These are phyloP conservation scores for Anoura caudifer DNA, from an alignment of 2,113 vertebrate genomes.

Conservation along the genomic window DNA sequence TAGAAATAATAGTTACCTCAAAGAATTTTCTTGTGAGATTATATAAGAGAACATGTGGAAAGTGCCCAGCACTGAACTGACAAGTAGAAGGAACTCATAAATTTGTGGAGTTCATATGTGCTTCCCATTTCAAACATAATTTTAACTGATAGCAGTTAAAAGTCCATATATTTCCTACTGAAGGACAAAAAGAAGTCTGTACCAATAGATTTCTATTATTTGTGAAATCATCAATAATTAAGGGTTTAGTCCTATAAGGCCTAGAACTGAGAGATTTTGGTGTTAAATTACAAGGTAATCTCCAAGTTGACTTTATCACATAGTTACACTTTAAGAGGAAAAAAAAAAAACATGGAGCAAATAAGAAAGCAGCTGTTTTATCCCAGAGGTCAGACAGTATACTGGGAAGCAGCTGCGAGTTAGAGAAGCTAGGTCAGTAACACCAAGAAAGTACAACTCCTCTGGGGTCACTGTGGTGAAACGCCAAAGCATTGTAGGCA, in stretches of 20 bases:
- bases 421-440: not conserved
- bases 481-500: not conserved
- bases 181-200: not conserved
- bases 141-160: not conserved
- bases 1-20: not conserved
- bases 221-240: conserved; percentile 1
- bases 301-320: not conserved
- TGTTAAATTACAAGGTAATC: not conserved
- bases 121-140: not conserved
- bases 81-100: not conserved
- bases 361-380: not conserved
- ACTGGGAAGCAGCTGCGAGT: not conserved
- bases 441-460: not conserved
- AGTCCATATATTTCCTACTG: not conserved
- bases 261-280: not conserved
- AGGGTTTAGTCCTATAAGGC: not conserved
- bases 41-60: not conserved
- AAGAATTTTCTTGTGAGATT: not conserved
- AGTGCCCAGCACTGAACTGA: not conserved
- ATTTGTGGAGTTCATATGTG: not conserved
- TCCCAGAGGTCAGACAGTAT: not conserved
- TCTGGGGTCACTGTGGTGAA: not conserved
- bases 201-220: not conserved
- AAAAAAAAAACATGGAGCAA: not conserved
- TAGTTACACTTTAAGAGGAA: not conserved